Evolutionary conservation across 2,797 vertebrate species (phyloP), one percentile per base, ranked within the genome.

Genomic region (Crypturellus tataupa): DNA sequence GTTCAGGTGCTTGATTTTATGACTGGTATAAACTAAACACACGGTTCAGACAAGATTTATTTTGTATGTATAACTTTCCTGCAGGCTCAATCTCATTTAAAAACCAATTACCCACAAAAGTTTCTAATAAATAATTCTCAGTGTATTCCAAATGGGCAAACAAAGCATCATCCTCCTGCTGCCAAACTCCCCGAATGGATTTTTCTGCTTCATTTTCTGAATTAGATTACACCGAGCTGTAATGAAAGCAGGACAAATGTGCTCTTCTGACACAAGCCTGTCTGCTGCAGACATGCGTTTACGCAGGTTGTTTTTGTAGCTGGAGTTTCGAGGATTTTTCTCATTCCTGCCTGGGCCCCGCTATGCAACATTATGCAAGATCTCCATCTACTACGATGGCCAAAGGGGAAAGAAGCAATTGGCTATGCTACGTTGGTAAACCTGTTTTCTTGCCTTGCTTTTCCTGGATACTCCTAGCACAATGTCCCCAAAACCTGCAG

Each of bases 361-460:
- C 0, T 1, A 51, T 69, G 35, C 2, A 47, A 59, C 8, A 0
- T 19, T n/a, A 17, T 1, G 1, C 12, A 5, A 44, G 35, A 6
- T 60, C 65, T 55, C 60, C 46, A 6, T 31, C 60, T 31, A 0
- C 18, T 29, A 12, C n/a, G 4, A 1, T 1, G 47, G 46, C 75
- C 46, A 53, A 39, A 65, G 70, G 84, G 5, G 0, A 80, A 84
- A 72, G 51, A 27, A 37, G 39, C 15, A 3, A 8, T 67, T 86
- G 60, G 55, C 49, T 33, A 1, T 0, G 0, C 20, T n/a, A 0
- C 3, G 0, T 21, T 35, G 56, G 9, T 65, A 84, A 86, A 18
- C 12, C 16, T 39, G 35, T 14, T 55, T 44, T 78, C 58, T 64
- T 0, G 10, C 89, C 64, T 56, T 83, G 25, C 39, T 83, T 69